Conservation (phyloP, 2,888 invertebrate species). For the Philhelius pedissequus region DNA sequence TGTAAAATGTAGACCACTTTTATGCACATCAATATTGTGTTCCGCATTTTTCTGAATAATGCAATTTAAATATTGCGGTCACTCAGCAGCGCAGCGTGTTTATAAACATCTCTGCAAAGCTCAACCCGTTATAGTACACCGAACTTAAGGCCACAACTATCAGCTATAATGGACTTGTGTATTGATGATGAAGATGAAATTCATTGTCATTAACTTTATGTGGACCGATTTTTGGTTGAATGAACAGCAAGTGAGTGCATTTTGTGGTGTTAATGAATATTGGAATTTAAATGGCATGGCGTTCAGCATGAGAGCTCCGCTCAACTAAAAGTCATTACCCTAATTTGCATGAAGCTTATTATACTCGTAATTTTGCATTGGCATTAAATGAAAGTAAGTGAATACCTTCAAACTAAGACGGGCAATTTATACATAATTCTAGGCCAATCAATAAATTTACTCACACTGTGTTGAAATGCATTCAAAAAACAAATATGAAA, state of each 20-base stretch:
- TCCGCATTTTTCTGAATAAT: slow-evolving; percentile 24
- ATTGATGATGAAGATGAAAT: not conserved
- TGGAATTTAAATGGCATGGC: slow-evolving; percentile 5
- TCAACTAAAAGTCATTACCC: not conserved
- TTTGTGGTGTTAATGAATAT: slow-evolving; percentile 15
- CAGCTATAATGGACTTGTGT: not conserved
- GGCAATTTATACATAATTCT: not conserved
- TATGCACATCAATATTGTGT: not conserved
- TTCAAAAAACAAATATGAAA: not conserved
- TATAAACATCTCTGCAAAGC: slow-evolving; percentile 9
- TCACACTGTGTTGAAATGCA: not conserved
- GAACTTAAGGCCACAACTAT: not conserved
- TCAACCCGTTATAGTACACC: not conserved
- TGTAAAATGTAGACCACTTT: slow-evolving; percentile 15
- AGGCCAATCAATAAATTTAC: not conserved
- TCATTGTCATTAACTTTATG: slow-evolving; percentile 17
- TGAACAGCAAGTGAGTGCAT: not conserved
- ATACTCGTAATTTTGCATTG: not conserved
- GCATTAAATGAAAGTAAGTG: not conserved
- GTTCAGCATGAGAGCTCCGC: not conserved
- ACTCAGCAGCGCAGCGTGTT: too few relatives aligned
- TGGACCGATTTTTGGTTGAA: slow-evolving; percentile 16
- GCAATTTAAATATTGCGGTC: slow-evolving; percentile 40
- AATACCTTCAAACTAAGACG: not conserved
- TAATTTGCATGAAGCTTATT: not conserved